These are phyloP conservation scores for Agrotis clavis DNA, from an alignment of 2,888 invertebrate species.

Conservation along the genomic window DNA sequence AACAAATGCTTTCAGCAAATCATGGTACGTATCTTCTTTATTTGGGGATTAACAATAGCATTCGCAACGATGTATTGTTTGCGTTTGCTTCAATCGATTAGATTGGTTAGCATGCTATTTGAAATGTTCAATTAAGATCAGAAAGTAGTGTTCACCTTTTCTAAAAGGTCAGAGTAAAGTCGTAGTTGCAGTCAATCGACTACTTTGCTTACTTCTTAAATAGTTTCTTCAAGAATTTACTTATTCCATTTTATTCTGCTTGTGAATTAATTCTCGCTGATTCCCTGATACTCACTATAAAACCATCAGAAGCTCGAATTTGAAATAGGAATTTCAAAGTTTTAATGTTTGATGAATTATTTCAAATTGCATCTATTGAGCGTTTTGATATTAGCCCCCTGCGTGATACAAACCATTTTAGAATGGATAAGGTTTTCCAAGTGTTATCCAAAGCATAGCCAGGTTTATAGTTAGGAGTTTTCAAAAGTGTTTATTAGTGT, in stretches of 20 bases:
- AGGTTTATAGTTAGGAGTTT: conserved; percentile 19
- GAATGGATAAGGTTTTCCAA: conserved; percentile 66
- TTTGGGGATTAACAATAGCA: conserved; percentile 44
- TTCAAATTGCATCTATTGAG: conserved; percentile 31
- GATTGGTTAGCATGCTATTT: conserved; percentile 41
- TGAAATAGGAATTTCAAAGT: background rate
- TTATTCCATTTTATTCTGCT: background rate
- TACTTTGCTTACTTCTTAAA: background rate
- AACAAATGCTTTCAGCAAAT: conserved; percentile 48
- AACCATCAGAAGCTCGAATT: background rate
- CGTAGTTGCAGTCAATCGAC: background rate
- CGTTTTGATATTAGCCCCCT: conserved; percentile 63
- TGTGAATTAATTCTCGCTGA: background rate
- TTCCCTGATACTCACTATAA: background rate
- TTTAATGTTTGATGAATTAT: background rate
- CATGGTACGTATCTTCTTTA: conserved; percentile 31
- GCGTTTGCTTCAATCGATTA: conserved; percentile 38
- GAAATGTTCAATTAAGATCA: conserved; percentile 45
- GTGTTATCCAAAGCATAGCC: conserved; percentile 60
- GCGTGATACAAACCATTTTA: conserved; percentile 72
- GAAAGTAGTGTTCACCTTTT: conserved; percentile 38
- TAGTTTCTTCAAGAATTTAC: background rate
- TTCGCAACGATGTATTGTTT: conserved; percentile 48
- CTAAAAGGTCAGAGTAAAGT: conserved; percentile 28
- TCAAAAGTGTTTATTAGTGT: background rate